Conservation (phyloP, 2,888 invertebrate species). For the Pardosa pseudoannulata region DNA sequence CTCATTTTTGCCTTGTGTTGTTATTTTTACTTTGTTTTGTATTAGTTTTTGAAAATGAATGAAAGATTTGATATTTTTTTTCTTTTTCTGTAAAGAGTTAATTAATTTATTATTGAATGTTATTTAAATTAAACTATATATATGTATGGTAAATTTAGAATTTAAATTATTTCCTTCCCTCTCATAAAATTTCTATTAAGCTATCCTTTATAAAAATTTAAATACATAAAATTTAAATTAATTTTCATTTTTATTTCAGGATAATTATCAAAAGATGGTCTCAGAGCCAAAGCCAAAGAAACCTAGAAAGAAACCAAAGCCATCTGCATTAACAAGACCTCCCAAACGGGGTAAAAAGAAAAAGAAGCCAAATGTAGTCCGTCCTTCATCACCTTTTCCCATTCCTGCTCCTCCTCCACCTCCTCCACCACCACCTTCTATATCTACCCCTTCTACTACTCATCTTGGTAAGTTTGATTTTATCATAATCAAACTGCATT, state of each 20-base stretch:
- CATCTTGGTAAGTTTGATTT: conserved; percentile 4
- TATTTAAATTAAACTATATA: no score
- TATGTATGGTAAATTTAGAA: no score
- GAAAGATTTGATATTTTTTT: no score
- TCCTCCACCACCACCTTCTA: conserved; percentile 6
- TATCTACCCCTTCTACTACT: not conserved
- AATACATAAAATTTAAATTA: no score
- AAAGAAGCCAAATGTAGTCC: conserved; percentile 80
- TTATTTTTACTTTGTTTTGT: no score
- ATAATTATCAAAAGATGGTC: conserved; percentile 87
- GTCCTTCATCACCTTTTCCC: conserved; percentile 76
- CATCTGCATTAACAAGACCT: conserved; percentile 78
- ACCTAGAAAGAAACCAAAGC: conserved; percentile 78
- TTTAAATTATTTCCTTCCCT: no score
- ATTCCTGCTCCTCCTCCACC: conserved; percentile 21
- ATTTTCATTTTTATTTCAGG: conserved; percentile 80
- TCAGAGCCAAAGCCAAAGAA: conserved; percentile 87
- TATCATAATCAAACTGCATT: not conserved
- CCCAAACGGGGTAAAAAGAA: conserved; percentile 82
- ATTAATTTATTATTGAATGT: not conserved
- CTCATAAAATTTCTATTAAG: no score
- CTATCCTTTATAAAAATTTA: no score
- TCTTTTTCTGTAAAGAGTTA: no score
- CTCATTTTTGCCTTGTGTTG: no score
- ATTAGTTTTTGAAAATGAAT: no score